Conservation (phyloP, 2,888 invertebrate genomes). For the Agriopis marginaria region DNA sequence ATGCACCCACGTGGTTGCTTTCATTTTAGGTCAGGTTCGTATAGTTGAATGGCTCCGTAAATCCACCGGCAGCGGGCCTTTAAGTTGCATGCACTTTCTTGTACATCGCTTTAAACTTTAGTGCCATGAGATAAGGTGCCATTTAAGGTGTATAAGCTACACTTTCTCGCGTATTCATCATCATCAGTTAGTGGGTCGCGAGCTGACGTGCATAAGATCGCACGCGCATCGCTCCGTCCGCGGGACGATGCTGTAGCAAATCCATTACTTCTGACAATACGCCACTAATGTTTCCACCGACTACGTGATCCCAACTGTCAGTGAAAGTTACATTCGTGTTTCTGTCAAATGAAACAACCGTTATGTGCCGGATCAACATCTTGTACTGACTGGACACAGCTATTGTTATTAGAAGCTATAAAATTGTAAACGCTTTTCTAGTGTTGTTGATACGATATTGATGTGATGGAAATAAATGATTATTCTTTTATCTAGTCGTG, state of each 20-base stretch:
- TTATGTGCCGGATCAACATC: conserved; percentile 49
- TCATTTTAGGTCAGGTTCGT: conserved; percentile 52
- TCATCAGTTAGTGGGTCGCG: conserved; percentile 76
- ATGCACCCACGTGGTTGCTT: conserved; percentile 41
- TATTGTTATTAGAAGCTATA: conserved; percentile 31
- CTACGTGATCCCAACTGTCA: conserved; percentile 67
- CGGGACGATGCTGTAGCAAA: conserved; percentile 59
- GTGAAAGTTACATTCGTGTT: conserved; percentile 73
- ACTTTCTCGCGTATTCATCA: conserved; percentile 79
- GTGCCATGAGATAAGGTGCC: conserved; percentile 37
- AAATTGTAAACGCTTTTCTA: conserved; percentile 30
- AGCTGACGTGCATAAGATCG: conserved; percentile 53
- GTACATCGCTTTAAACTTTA: conserved; percentile 27
- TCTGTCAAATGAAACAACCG: conserved; percentile 64
- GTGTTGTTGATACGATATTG: conserved; percentile 27
- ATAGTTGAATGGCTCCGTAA: conserved; percentile 57
- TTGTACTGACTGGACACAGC: conserved; percentile 22
- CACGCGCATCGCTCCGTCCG: conserved; percentile 53
- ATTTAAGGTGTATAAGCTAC: conserved; percentile 40
- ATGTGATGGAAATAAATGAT: conserved; percentile 4
- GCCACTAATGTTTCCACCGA: conserved; percentile 61
- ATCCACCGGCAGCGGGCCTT: conserved; percentile 55
- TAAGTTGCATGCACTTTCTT: conserved; percentile 40
- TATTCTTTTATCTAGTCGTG: background rate
- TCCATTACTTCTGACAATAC: conserved; percentile 69